Conservation (phyloP, 2,113 vertebrate species). For the Poecile atricapillus region DNA sequence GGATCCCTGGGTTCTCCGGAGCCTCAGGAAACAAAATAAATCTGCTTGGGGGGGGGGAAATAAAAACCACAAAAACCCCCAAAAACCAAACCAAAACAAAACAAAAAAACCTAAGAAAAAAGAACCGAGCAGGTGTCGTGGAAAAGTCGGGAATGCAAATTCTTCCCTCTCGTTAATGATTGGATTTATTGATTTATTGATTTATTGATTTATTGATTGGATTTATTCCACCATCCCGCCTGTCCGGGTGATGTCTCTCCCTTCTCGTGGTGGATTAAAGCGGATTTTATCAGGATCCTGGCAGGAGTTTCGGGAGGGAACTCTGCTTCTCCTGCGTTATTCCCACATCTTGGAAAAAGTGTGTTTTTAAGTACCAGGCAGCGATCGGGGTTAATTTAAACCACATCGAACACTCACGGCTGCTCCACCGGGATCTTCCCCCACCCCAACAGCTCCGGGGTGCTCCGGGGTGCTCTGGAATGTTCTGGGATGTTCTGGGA, state of each 20-base stretch:
- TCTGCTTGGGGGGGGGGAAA: rapidly evolving
- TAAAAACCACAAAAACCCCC: too few relatives aligned
- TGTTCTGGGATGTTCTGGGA: too few relatives aligned
- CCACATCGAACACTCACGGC: neutral
- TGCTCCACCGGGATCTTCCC: neutral
- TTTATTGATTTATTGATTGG: neutral
- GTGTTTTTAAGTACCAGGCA: slow-evolving; percentile 46
- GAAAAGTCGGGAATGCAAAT: slow-evolving; percentile 11
- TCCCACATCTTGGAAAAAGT: slow-evolving; percentile 30
- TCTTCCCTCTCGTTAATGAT: neutral
- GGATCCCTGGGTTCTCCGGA: neutral
- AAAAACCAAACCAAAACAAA: too few relatives aligned
- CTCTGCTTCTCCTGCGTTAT: slow-evolving; percentile 52
- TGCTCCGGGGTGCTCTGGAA: neutral
- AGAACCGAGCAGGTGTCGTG: neutral
- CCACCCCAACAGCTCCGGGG: rapidly evolving
- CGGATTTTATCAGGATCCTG: neutral
- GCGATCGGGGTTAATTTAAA: slow-evolving; percentile 27
- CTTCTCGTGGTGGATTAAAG: slow-evolving; percentile 45
- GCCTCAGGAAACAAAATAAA: neutral
- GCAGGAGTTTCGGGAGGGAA: slow-evolving; percentile 30
- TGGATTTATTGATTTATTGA: neutral
- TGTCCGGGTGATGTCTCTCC: neutral
- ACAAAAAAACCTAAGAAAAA: neutral
- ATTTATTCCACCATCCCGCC: slow-evolving; percentile 34